phyloP scores from a whole-genome alignment of 1,140 invertebrate genomes.

The Macrocentrus cingulum region DNA sequence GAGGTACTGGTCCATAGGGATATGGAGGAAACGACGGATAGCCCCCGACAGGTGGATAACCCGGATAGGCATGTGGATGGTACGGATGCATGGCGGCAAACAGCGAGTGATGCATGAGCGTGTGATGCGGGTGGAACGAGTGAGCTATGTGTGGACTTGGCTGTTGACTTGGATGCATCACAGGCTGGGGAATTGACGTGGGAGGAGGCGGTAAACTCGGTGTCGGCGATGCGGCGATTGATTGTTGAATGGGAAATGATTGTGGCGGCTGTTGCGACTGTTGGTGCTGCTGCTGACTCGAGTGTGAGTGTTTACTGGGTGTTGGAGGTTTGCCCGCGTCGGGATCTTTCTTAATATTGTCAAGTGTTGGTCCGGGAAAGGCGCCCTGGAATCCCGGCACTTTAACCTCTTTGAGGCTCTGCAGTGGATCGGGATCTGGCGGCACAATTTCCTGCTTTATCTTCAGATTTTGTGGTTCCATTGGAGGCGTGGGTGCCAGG shows the following conservation, averaged over 20 bases:
- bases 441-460: constrained; percentile 75
- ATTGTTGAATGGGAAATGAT: constrained; percentile 42
- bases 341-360: constrained; percentile 77
- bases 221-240: constrained; percentile 52
- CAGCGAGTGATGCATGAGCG: constrained; percentile 69
- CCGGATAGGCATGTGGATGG: constrained; percentile 70
- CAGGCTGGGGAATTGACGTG: constrained; percentile 68
- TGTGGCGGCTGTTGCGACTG: constrained; percentile 44
- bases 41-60: constrained; percentile 61
- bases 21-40: constrained; percentile 64
- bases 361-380: constrained; percentile 63
- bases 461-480: constrained; percentile 75
- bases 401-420: constrained; percentile 79
- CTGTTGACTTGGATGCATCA: constrained; percentile 71
- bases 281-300: constrained; percentile 29
- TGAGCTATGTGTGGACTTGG: constrained; percentile 65
- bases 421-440: constrained; percentile 68
- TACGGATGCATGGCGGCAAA: constrained; percentile 70
- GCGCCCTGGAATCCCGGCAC: constrained; percentile 70
- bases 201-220: constrained; percentile 63
- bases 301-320: constrained; percentile 47
- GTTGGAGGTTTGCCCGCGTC: constrained; percentile 56
- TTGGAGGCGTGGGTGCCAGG: constrained; percentile 58
- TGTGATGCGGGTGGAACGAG: constrained; percentile 67
- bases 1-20: constrained; percentile 71